Base-by-base conservation (phyloP, 2,113 vertebrate genomes). In the Euleptes europaea region DNA sequence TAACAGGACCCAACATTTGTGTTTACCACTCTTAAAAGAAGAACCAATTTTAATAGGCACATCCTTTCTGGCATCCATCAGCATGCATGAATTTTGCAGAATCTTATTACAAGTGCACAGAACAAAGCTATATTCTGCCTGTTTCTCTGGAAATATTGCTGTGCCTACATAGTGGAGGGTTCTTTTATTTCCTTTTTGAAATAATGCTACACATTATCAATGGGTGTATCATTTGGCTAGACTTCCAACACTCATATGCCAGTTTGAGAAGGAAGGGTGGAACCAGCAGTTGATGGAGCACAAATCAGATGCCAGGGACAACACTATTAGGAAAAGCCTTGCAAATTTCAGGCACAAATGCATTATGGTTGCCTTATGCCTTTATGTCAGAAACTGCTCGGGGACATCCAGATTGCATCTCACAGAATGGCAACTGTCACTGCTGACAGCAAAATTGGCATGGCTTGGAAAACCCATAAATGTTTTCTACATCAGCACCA, bases 1-100 rank as follows among this genome's bases (percentile, higher is more conserved):
- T 21, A 60, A 60, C 19, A 60, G 57, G 57, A 26, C 57, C 23
- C 8, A 40, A 42, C 40, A 38, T n/a, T n/a, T 74, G 9, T 14
- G 26, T 74, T 54, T 35, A 54, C 33, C n/a, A 76, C 17, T 49
- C 49, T 19, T 54, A 54, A 54, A 54, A 76, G 14, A 76, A 28
- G 5, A 94, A 94, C 63, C 3, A 54, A 78, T 88, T 82, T 92
- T 88, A 86, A 92, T 93, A 82, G 5, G 26, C 6, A 60, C 57
- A 60, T 60, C 15, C 57, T 23, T 60, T 60, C 57, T 60, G 57
- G 57, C 17, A 60, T 60, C 23, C 57, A 93, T 82, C n/a, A 89
- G 71, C 35, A 51, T 86, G 60, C 42, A 74, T 80, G 51, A 47
- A 26, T 13, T 93, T 91, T 87, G 92, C 77, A 89, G 42, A 92